A percentile compares a stretch with the other conserved stretches of the same genome.
phyloP scores from a whole-genome alignment of 1,140 invertebrate species.

The Hylyphantes graminicola region DNA sequence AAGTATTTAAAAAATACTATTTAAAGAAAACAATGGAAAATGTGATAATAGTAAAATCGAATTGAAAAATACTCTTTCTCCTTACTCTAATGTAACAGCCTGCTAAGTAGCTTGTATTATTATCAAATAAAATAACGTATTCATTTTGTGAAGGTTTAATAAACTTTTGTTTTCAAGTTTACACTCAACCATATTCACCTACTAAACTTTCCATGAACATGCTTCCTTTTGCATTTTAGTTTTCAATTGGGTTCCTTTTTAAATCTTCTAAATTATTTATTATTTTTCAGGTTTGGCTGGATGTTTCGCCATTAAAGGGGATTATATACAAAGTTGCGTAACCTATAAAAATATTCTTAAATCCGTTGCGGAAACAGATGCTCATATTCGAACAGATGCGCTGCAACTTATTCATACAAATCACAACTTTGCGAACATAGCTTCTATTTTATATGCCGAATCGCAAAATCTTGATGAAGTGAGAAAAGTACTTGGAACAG shows the following conservation, averaged over 20 bases:
- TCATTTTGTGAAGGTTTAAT: neutral
- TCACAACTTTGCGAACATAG: conserved; percentile 74
- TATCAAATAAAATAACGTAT: neutral
- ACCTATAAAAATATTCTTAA: conserved; percentile 75
- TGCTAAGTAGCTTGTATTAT: neutral
- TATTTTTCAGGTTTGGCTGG: conserved; percentile 71
- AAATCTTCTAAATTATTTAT: conserved; percentile 21
- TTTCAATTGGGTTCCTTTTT: neutral
- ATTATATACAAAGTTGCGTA: conserved; percentile 72
- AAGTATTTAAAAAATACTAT: neutral
- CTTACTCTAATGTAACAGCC: neutral
- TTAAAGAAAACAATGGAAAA: neutral
- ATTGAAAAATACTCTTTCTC: no score
- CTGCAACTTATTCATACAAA: conserved; percentile 77
- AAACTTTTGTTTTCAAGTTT: neutral
- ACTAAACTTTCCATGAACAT: neutral
- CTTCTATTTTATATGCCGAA: neutral
- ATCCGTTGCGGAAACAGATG: conserved; percentile 72
- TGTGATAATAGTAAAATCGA: no score
- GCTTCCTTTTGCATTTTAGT: neutral
- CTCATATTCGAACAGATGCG: conserved; percentile 72
- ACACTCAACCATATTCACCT: neutral
- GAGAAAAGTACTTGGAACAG: neutral
- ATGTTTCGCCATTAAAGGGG: conserved; percentile 73
- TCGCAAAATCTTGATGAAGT: neutral